These are phyloP conservation scores for Allacma fusca DNA, from an alignment of 2,888 invertebrate genomes.

Conservation along the genomic window DNA sequence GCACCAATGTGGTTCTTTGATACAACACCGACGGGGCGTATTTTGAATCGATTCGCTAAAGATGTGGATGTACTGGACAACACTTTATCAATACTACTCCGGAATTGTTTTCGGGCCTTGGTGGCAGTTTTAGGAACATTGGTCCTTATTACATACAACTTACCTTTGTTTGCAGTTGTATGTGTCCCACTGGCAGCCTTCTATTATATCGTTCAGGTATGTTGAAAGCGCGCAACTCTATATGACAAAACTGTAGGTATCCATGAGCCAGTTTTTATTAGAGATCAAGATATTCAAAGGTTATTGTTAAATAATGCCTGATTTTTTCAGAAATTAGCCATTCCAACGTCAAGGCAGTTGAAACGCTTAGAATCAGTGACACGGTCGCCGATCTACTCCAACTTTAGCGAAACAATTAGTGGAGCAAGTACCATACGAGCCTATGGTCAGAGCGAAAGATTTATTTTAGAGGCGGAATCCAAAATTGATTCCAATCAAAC, in stretches of 20 bases:
- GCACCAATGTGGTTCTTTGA: conserved; percentile 80
- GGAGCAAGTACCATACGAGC: not conserved
- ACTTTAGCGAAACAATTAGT: conserved; percentile 63
- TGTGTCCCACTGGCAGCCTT: no score
- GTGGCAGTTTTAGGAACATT: conserved; percentile 82
- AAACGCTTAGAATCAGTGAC: conserved; percentile 93
- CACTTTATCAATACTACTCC: conserved; percentile 44
- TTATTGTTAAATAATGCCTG: no score
- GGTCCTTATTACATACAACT: not conserved
- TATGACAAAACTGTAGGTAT: no score
- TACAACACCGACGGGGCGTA: conserved; percentile 79
- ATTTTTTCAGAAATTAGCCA: conserved; percentile 81
- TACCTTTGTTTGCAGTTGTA: no score
- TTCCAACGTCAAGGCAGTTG: conserved; percentile 90
- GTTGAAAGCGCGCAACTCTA: no score
- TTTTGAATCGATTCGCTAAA: conserved; percentile 72
- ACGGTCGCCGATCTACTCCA: conserved; percentile 95
- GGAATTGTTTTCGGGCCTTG: conserved; percentile 42
- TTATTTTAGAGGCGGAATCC: not conserved
- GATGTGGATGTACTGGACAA: conserved; percentile 62
- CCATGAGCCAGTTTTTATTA: no score
- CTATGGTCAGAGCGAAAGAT: not conserved
- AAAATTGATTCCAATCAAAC: not conserved
- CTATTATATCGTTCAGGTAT: no score
- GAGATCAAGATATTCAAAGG: no score